Evolutionary conservation across 2,888 invertebrate species (phyloP).

Genomic region (Tipula vernalis): DNA sequence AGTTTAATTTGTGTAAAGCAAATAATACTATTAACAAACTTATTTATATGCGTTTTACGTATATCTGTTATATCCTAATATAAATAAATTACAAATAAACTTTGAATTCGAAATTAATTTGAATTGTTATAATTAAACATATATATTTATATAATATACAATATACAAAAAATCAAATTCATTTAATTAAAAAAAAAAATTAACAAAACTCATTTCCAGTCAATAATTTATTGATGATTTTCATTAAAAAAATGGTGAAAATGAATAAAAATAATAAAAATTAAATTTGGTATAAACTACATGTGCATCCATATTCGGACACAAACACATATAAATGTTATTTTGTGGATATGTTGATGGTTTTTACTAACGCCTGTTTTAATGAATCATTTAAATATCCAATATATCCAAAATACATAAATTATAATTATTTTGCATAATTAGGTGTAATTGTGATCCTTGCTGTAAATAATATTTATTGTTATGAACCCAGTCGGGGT

Average conservation of each 20-base stretch:
- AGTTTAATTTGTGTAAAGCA: too few species aligned
- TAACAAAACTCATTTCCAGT: neutral
- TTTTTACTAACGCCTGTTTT: neutral
- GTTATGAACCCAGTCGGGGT: too few species aligned
- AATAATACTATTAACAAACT: neutral
- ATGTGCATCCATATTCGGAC: neutral
- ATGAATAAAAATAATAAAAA: neutral
- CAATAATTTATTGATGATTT: neutral
- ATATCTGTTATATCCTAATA: neutral
- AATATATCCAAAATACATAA: neutral
- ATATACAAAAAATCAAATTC: neutral
- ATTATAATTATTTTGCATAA: neutral
- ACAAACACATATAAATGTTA: neutral
- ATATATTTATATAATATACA: neutral
- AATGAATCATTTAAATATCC: neutral
- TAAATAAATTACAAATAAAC: neutral
- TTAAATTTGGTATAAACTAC: neutral
- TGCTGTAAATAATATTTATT: too few species aligned
- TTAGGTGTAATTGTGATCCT: neutral
- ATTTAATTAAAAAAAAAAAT: neutral
- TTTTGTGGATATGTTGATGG: neutral
- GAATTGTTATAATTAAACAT: neutral
- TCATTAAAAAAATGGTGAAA: neutral
- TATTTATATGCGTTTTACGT: neutral
- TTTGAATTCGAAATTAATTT: neutral